phyloP scores from a whole-genome alignment of 2,113 vertebrate genomes.

The Percopsis transmontana region DNA sequence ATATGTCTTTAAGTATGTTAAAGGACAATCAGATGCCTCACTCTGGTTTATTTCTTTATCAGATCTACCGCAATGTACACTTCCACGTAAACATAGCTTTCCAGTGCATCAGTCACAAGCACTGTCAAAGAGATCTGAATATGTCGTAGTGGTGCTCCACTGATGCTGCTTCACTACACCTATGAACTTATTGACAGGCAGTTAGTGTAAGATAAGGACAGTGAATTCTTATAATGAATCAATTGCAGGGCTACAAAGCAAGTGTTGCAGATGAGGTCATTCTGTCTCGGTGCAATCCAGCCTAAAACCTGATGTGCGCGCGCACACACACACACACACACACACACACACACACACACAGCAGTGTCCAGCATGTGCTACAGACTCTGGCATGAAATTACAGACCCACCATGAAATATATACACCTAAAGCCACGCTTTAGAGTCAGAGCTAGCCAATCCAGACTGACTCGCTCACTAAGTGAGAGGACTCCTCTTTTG shows the following conservation, averaged over 20 bases:
- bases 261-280: conserved; percentile 46
- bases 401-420: conserved; percentile 71
- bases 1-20: background rate
- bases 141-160: conserved; percentile 21
- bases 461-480: conserved; percentile 5
- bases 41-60: background rate
- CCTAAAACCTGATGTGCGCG: conserved; percentile 24
- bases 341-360: conserved; percentile 23
- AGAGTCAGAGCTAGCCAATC: conserved; percentile 36
- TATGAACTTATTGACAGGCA: conserved; percentile 25
- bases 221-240: conserved; percentile 44
- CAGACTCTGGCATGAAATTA: conserved; percentile 70
- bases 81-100: conserved; percentile 23
- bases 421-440: conserved; percentile 47
- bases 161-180: conserved; percentile 40
- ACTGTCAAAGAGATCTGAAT: conserved; percentile 31
- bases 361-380: background rate
- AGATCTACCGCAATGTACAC: conserved; percentile 2
- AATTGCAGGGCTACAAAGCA: conserved; percentile 40
- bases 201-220: conserved; percentile 38
- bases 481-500: conserved; percentile 29
- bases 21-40: background rate
- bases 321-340: conserved; percentile 18
- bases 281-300: conserved; percentile 19
- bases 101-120: conserved; percentile 26